Evolutionary conservation across 2,888 invertebrate species (phyloP).

Genomic region (Ashinkailepas kermadecensis): DNA sequence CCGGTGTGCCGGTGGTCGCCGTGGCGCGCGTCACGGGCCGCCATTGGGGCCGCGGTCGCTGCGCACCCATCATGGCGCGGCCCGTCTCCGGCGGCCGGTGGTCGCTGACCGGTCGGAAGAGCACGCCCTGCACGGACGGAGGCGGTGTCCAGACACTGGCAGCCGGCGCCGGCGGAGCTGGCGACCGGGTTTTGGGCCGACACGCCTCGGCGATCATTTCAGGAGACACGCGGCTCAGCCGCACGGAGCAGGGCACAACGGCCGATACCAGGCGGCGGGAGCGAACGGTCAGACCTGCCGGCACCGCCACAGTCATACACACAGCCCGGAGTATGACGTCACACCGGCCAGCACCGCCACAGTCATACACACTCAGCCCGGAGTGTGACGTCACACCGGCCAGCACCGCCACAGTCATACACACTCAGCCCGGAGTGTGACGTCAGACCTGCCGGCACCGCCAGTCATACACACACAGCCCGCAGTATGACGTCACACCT

Average conservation of each 20-base stretch:
- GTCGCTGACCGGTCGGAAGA: background rate
- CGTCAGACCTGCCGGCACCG: conserved; percentile 5
- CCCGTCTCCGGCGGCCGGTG: background rate
- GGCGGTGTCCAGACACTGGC: background rate
- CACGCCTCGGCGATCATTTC: background rate
- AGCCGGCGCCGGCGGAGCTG: background rate
- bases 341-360: background rate
- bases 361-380: background rate
- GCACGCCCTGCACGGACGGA: background rate
- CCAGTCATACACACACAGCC: background rate
- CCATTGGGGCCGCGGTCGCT: background rate
- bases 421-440: background rate
- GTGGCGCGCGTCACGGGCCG: background rate
- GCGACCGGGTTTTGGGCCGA: background rate
- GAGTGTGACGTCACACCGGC: no score
- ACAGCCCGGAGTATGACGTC: background rate
- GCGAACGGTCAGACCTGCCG: background rate
- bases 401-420: background rate
- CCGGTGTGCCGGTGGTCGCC: background rate
- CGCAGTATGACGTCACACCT: no score
- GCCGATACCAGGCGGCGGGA: background rate
- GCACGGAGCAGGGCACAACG: background rate
- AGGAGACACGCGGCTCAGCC: background rate
- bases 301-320: background rate
- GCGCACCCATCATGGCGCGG: background rate